A percentile compares a stretch with the other conserved stretches of the same genome.
These are phyloP conservation scores for Erythrolamprus reginae DNA, from an alignment of 2,113 vertebrate species.

Conservation along the genomic window DNA sequence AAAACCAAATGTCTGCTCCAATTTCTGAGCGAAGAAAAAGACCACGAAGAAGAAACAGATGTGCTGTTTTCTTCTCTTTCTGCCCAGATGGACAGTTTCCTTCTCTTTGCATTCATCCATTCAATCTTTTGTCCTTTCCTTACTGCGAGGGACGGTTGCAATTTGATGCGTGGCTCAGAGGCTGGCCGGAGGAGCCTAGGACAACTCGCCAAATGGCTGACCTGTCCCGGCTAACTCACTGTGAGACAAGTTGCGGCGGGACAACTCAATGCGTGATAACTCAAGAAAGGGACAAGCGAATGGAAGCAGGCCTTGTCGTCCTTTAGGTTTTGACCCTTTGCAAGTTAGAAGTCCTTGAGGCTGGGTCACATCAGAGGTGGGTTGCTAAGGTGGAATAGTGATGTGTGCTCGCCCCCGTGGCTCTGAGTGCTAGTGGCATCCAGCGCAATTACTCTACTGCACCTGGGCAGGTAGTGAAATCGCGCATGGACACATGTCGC, in stretches of 20 bases:
- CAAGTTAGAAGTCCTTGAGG: neutral
- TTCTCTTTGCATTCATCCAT: neutral
- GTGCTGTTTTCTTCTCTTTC: neutral
- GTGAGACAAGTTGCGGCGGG: neutral
- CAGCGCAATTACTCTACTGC: no score
- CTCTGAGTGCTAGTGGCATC: no score
- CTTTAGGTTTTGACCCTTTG: neutral
- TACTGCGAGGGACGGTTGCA: neutral
- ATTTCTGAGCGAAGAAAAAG: neutral
- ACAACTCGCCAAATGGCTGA: neutral
- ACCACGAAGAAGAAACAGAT: neutral
- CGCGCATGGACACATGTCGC: no score
- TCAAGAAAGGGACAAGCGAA: neutral
- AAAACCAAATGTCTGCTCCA: neutral
- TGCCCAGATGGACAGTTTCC: neutral
- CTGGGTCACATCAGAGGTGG: no score
- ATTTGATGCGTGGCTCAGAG: neutral
- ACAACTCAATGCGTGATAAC: neutral
- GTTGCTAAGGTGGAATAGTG: no score
- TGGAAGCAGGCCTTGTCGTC: neutral
- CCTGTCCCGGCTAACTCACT: neutral
- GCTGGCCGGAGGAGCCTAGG: neutral
- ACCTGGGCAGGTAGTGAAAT: no score
- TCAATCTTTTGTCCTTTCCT: no score
- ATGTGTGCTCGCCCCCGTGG: no score